Percentiles rank a stretch among this genome's conserved stretches.
Conservation (phyloP, 2,797 vertebrate genomes). For the Bovichtus variegatus region DNA sequence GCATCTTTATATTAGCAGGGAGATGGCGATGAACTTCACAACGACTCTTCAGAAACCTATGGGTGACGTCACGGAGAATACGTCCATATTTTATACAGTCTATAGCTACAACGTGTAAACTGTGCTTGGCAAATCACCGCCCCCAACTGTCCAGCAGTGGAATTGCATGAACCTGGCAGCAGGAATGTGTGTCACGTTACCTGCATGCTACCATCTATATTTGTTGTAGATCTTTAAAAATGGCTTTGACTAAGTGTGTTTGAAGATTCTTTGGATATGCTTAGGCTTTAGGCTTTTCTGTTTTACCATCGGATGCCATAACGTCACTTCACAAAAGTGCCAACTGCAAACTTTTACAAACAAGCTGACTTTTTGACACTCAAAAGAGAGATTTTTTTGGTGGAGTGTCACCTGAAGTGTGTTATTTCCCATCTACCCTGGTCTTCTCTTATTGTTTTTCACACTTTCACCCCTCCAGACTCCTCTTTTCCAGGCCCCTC, state of each 20-base stretch:
- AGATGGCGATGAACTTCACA: too few relatives aligned
- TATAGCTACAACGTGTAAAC: not conserved
- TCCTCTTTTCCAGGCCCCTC: slow-evolving; percentile 7
- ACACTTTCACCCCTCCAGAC: slow-evolving; percentile 1
- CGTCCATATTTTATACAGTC: too few relatives aligned
- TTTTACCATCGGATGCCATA: not conserved
- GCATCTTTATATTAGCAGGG: too few relatives aligned
- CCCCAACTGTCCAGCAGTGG: not conserved
- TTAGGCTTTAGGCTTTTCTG: not conserved
- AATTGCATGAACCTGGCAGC: too few relatives aligned
- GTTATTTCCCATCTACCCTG: not conserved
- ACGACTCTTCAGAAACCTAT: too few relatives aligned
- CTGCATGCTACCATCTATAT: too few relatives aligned
- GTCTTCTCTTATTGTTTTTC: slow-evolving; percentile 20
- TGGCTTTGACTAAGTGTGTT: not conserved
- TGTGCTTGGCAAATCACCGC: not conserved
- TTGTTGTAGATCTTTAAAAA: not conserved
- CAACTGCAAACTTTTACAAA: not conserved
- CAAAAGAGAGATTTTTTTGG: not conserved
- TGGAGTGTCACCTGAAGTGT: not conserved
- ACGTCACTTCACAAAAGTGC: not conserved
- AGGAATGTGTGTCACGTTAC: too few relatives aligned
- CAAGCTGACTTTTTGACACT: not conserved
- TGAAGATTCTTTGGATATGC: not conserved
- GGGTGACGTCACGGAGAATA: too few relatives aligned